Evolutionary conservation across 2,113 vertebrate genomes (phyloP).

Genomic region (Plecotus auritus): DNA sequence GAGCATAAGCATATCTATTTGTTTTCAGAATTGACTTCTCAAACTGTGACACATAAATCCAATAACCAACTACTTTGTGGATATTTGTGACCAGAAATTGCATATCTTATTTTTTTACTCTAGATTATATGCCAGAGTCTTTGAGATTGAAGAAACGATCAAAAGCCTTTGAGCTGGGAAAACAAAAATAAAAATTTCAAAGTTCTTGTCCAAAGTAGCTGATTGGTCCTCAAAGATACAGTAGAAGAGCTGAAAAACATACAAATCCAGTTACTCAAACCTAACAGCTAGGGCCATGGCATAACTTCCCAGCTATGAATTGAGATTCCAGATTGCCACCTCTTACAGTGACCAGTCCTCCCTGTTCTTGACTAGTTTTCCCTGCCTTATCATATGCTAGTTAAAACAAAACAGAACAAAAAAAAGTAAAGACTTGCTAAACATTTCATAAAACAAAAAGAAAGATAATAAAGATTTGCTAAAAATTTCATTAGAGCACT

Average conservation of each 20-base stretch:
- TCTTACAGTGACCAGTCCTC: neutral
- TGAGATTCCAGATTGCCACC: neutral
- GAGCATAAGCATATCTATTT: neutral
- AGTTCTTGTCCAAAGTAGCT: neutral
- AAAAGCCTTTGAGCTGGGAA: neutral
- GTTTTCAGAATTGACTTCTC: neutral
- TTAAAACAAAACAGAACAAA: neutral
- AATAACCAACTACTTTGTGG: neutral
- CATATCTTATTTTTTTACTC: neutral
- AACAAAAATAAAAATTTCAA: neutral
- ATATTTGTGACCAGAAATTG: neutral
- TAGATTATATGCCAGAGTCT: neutral
- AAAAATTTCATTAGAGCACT: neutral
- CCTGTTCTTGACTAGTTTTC: neutral
- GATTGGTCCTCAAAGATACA: neutral
- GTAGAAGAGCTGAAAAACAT: neutral
- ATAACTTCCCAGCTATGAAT: neutral
- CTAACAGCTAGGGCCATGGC: fast-evolving
- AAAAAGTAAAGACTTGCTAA: neutral
- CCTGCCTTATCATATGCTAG: neutral
- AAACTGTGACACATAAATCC: neutral
- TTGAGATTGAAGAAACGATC: neutral
- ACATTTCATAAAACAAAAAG: neutral
- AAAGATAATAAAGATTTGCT: neutral
- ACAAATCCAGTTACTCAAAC: neutral